A percentile compares a stretch with the other conserved stretches of the same genome.
phyloP scores from a whole-genome alignment of 2,113 vertebrate species.

The Micromys minutus region DNA sequence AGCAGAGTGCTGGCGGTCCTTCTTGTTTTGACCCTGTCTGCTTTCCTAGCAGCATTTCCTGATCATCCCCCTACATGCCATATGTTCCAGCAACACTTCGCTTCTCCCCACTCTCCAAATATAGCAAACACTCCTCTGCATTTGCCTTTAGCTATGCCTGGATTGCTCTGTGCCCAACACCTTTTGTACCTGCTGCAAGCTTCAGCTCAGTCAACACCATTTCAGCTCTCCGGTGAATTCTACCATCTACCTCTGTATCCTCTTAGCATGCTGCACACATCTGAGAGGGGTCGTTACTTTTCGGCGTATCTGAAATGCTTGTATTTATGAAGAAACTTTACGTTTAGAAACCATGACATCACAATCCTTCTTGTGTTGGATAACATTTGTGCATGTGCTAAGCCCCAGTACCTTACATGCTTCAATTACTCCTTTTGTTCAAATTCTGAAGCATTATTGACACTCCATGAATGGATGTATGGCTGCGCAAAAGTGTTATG shows the following conservation, averaged over 20 bases:
- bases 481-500: background rate
- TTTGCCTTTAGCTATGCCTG: background rate
- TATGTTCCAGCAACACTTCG: conserved; percentile 38
- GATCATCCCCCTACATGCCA: background rate
- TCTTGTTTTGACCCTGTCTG: background rate
- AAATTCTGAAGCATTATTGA: background rate
- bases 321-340: background rate
- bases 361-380: background rate
- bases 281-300: background rate
- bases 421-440: background rate
- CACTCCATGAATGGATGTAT: background rate
- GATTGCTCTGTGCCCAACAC: background rate
- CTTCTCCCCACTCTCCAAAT: conserved; percentile 55
- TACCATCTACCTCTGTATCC: background rate
- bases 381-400: background rate
- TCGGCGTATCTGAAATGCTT: no score
- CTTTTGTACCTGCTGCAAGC: conserved; percentile 1
- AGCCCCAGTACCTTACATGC: background rate
- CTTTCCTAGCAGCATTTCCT: conserved; percentile 30
- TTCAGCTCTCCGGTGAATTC: background rate
- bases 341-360: background rate
- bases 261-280: background rate
- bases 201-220: background rate
- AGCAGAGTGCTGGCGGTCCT: background rate
- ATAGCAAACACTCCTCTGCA: background rate